Evolutionary conservation across 2,113 vertebrate species (phyloP).

Genomic region (Bostrychus sinensis): DNA sequence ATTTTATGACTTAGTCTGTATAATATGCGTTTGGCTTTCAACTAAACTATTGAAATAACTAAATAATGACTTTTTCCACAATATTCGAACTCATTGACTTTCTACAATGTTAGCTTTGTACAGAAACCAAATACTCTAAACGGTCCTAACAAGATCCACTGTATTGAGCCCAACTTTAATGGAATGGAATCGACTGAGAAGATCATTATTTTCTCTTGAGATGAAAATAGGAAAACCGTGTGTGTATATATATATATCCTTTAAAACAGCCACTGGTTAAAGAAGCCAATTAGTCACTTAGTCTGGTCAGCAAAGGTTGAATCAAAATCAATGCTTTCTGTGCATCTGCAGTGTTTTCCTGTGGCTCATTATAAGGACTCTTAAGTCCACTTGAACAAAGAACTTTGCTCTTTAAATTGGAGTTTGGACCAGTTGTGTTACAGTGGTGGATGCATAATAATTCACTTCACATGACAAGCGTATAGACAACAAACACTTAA

Average conservation of each 20-base stretch:
- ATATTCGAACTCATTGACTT: too few relatives aligned
- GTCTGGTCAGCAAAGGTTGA: conserved; percentile 44
- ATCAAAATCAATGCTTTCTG: conserved; percentile 56
- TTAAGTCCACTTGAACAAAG: conserved; percentile 7
- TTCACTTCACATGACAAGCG: conserved; percentile 32
- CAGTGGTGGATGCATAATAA: conserved; percentile 35
- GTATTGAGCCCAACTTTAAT: conserved; percentile 25
- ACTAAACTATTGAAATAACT: too few relatives aligned
- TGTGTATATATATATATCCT: conserved; percentile 30
- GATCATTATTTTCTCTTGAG: conserved; percentile 53
- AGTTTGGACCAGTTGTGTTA: conserved; percentile 22
- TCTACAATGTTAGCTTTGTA: too few relatives aligned
- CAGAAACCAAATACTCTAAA: conserved; percentile 6
- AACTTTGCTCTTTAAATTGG: conserved; percentile 42
- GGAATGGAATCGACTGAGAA: conserved; percentile 27
- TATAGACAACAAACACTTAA: conserved; percentile 13
- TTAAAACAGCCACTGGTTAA: conserved; percentile 52
- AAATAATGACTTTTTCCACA: too few relatives aligned
- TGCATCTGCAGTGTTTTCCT: conserved; percentile 44
- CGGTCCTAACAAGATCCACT: conserved; percentile 33
- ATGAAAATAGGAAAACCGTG: conserved; percentile 21
- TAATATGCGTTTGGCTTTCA: too few relatives aligned
- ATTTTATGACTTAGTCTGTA: too few relatives aligned
- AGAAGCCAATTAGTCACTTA: conserved; percentile 69
- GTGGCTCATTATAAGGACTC: conserved; percentile 57